Conservation (phyloP, 2,888 invertebrate genomes). For the Yponomeuta plumbellus region DNA sequence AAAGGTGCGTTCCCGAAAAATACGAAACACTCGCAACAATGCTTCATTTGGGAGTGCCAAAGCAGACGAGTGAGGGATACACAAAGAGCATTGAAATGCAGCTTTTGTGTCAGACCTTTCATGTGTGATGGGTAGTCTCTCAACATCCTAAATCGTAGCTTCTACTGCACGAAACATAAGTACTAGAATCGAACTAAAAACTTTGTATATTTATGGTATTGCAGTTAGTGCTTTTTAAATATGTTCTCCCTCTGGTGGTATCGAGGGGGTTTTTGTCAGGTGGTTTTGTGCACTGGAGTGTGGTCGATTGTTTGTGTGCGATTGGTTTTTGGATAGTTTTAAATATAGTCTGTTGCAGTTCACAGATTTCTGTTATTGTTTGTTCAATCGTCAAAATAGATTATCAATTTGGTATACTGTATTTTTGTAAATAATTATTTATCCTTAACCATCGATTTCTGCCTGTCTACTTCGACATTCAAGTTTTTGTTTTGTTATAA, state of each 20-base stretch:
- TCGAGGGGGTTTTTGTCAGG: background rate
- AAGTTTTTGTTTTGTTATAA: no score
- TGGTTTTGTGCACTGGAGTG: constrained; percentile 1
- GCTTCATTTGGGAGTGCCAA: constrained; percentile 32
- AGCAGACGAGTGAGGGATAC: constrained; percentile 34
- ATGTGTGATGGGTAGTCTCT: constrained; percentile 39
- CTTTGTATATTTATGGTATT: no score
- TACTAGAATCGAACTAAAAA: no score
- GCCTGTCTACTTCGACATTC: no score
- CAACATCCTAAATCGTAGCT: no score
- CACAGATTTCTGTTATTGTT: no score
- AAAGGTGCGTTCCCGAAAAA: constrained; percentile 5
- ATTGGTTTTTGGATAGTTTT: background rate
- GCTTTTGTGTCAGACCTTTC: constrained; percentile 45
- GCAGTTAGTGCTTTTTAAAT: constrained; percentile 16
- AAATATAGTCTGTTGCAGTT: no score
- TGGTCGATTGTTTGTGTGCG: background rate
- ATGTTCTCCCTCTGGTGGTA: background rate
- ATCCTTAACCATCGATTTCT: no score
- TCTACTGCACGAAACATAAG: no score
- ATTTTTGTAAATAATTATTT: no score
- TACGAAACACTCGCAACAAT: constrained; percentile 4
- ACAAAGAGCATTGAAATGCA: constrained; percentile 36
- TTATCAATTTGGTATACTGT: no score
- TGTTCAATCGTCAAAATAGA: no score